Evolutionary conservation across 1,140 invertebrate species (phyloP).

Genomic region (Drosophila lowei): DNA sequence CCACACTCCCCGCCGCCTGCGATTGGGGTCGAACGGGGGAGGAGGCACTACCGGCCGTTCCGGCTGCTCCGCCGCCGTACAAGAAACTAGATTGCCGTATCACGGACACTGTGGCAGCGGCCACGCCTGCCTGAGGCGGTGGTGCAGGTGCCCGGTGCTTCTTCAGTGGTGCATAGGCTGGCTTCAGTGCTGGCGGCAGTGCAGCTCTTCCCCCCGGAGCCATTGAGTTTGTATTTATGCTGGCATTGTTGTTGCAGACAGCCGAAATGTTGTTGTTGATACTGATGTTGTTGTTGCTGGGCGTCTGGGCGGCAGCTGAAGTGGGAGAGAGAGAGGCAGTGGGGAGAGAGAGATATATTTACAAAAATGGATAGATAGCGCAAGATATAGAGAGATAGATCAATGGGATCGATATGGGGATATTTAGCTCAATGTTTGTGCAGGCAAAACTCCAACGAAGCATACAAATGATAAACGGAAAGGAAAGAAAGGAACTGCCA

Average conservation of each 20-base stretch:
- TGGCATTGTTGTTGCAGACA: constrained; percentile 56
- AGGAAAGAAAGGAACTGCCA: too few species aligned
- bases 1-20: constrained; percentile 46
- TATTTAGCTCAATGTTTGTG: not conserved
- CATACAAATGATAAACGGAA: too few species aligned
- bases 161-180: constrained; percentile 69
- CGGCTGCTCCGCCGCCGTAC: constrained; percentile 60
- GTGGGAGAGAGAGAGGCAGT: not conserved
- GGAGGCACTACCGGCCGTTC: constrained; percentile 9
- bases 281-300: constrained; percentile 48
- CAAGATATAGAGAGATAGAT: constrained; percentile 15
- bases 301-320: constrained; percentile 29
- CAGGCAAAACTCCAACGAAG: constrained; percentile 23
- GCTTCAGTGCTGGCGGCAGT: constrained; percentile 47
- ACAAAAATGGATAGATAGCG: constrained; percentile 41
- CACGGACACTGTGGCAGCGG: constrained; percentile 77
- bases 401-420: constrained; percentile 7
- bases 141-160: constrained; percentile 76
- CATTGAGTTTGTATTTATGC: constrained; percentile 9
- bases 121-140: constrained; percentile 76
- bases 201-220: not conserved
- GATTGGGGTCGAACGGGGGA: constrained; percentile 54
- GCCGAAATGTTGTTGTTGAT: constrained; percentile 58
- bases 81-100: constrained; percentile 80
- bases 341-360: constrained; percentile 44